Percentiles rank a stretch among this genome's conserved stretches.
These are phyloP conservation scores for Plebejus argus DNA, from an alignment of 2,888 invertebrate genomes.

Conservation along the genomic window DNA sequence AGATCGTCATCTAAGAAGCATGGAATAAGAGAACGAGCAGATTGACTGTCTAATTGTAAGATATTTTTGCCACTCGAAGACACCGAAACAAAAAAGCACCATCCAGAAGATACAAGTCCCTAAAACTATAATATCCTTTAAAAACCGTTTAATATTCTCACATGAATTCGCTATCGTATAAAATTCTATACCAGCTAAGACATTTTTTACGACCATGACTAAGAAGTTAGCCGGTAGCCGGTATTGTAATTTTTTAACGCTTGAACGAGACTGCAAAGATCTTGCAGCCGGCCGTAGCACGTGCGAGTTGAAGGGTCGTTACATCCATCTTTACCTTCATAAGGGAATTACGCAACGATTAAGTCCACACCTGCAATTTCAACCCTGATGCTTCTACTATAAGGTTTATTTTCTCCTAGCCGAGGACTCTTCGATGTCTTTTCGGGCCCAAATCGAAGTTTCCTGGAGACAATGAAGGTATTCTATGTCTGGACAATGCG, in stretches of 20 bases:
- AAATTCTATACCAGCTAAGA: background rate
- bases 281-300: slow-evolving; percentile 70
- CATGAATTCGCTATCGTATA: background rate
- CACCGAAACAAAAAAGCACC: no score
- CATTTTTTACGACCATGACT: background rate
- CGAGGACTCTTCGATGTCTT: slow-evolving; percentile 46
- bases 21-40: no score
- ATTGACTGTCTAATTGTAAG: no score
- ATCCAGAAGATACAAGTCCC: no score
- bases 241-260: slow-evolving; percentile 31
- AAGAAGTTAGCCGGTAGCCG: slow-evolving; percentile 14
- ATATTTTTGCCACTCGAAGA: no score
- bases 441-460: slow-evolving; percentile 46
- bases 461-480: slow-evolving; percentile 64
- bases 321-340: slow-evolving; percentile 75
- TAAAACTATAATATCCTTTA: no score
- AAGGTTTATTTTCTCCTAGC: slow-evolving; percentile 46
- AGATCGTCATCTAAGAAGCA: no score
- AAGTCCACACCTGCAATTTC: slow-evolving; percentile 44
- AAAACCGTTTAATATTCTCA: background rate
- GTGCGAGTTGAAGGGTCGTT: slow-evolving; percentile 73
- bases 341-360: slow-evolving; percentile 50
- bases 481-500: slow-evolving; percentile 71
- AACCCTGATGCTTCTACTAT: slow-evolving; percentile 44
- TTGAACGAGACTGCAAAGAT: slow-evolving; percentile 38